Conservation (phyloP, 2,888 invertebrate species). For the Serripes groenlandicus region DNA sequence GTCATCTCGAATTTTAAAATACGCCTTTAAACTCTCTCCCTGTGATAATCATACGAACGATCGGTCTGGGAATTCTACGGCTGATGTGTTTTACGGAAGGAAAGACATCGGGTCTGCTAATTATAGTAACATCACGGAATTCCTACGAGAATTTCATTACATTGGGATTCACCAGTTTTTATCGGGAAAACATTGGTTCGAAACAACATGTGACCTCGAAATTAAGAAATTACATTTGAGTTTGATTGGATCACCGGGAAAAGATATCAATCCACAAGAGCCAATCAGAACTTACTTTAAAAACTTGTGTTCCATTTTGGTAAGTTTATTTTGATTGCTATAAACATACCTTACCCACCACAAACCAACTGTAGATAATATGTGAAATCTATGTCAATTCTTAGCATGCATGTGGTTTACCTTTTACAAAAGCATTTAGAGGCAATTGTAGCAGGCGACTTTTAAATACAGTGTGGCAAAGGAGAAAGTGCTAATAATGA, state of each 20-base stretch:
- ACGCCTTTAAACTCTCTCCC: conserved; percentile 39
- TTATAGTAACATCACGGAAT: conserved; percentile 29
- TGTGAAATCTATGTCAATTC: too few relatives aligned
- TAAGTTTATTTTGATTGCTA: conserved; percentile 31
- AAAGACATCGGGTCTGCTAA: conserved; percentile 67
- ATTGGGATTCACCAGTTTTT: conserved; percentile 43
- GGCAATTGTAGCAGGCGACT: too few relatives aligned
- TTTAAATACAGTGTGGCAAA: too few relatives aligned
- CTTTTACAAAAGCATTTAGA: too few relatives aligned
- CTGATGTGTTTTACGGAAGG: conserved; percentile 52
- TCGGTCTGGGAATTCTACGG: conserved; percentile 53
- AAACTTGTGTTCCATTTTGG: conserved; percentile 56
- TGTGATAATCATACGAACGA: conserved; percentile 51
- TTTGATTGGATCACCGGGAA: conserved; percentile 26
- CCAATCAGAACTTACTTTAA: conserved; percentile 45
- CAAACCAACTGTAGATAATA: too few relatives aligned
- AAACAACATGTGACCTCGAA: conserved; percentile 26
- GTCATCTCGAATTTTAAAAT: conserved; percentile 28
- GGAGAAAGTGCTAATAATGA: neutral
- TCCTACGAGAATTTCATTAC: conserved; percentile 54
- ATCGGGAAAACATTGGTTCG: conserved; percentile 36
- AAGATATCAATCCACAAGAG: conserved; percentile 44
- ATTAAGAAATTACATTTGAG: conserved; percentile 34
- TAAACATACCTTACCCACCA: too few relatives aligned
- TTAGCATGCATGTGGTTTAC: too few relatives aligned